Conservation (phyloP, 2,888 invertebrate species). For the Oxyteleia sp. region DNA sequence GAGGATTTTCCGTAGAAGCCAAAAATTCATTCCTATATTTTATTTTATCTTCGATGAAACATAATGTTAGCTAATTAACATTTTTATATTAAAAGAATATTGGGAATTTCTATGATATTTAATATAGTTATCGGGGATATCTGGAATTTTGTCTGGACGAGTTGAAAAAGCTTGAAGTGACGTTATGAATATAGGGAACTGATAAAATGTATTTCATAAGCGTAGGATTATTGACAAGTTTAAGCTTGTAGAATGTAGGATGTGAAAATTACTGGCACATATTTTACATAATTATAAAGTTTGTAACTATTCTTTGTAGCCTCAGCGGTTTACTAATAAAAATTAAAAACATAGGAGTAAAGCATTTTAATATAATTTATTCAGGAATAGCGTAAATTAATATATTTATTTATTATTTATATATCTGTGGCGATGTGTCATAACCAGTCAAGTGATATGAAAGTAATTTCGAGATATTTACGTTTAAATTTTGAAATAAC, state of each 20-base stretch:
- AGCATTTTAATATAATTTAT: too few species aligned
- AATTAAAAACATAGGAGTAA: too few species aligned
- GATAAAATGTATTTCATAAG: constrained; percentile 49
- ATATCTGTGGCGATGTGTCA: too few species aligned
- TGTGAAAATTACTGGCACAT: constrained; percentile 41
- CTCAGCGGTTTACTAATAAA: constrained; percentile 19
- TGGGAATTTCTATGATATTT: constrained; percentile 51
- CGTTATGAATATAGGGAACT: constrained; percentile 46
- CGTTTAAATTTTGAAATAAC: too few species aligned
- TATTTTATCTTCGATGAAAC: constrained; percentile 20
- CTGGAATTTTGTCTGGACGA: constrained; percentile 42
- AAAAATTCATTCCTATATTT: too few species aligned
- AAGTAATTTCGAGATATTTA: too few species aligned
- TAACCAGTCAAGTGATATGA: too few species aligned
- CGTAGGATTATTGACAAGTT: constrained; percentile 44
- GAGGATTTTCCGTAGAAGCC: too few species aligned
- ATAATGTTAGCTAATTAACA: constrained; percentile 47
- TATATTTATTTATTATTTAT: too few species aligned
- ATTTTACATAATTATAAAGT: constrained; percentile 45
- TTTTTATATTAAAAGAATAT: constrained; percentile 42
- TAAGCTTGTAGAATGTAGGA: constrained; percentile 2
- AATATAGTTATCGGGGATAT: constrained; percentile 29
- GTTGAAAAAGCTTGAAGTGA: constrained; percentile 31
- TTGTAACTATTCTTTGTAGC: constrained; percentile 27
- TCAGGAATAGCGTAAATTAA: too few species aligned